Conservation (phyloP, 1,140 invertebrate genomes). For the Aculops lycopersici region DNA sequence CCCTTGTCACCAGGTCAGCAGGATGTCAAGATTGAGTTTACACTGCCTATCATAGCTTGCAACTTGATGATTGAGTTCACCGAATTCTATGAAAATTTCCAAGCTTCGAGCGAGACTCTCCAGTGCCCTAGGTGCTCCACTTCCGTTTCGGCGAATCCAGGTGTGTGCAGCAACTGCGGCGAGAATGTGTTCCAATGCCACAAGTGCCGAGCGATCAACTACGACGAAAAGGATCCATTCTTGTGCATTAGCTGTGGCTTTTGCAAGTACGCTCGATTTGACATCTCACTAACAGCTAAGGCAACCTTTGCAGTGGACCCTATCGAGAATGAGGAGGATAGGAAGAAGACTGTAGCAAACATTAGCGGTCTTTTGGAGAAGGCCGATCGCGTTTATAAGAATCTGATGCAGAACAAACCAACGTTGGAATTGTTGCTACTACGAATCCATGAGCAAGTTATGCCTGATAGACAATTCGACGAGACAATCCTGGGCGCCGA, state of each 20-base stretch:
- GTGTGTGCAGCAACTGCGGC: constrained; percentile 83
- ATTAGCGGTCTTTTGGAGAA: constrained; percentile 70
- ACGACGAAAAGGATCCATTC: constrained; percentile 96
- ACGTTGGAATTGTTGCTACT: constrained; percentile 45
- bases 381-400: constrained; percentile 68
- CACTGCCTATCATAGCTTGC: constrained; percentile 75
- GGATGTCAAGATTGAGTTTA: constrained; percentile 80
- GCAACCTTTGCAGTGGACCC: constrained; percentile 81
- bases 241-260: constrained; percentile 91
- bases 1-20: constrained; percentile 58
- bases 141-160: constrained; percentile 77
- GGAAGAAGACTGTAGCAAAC: constrained; percentile 62
- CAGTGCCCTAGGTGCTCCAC: constrained; percentile 84
- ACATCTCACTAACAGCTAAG: constrained; percentile 53
- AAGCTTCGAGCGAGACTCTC: constrained; percentile 48
- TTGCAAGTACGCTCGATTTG: constrained; percentile 98
- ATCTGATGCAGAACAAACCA: constrained; percentile 51
- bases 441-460: constrained; percentile 22
- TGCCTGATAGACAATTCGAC: background rate
- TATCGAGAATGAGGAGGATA: constrained; percentile 80
- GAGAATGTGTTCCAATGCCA: constrained; percentile 89
- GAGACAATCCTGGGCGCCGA: background rate
- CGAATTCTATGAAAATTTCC: constrained; percentile 71
- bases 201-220: constrained; percentile 52
- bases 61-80: constrained; percentile 97